Conservation (phyloP, 2,888 invertebrate species). For the Phyto melanocephala region DNA sequence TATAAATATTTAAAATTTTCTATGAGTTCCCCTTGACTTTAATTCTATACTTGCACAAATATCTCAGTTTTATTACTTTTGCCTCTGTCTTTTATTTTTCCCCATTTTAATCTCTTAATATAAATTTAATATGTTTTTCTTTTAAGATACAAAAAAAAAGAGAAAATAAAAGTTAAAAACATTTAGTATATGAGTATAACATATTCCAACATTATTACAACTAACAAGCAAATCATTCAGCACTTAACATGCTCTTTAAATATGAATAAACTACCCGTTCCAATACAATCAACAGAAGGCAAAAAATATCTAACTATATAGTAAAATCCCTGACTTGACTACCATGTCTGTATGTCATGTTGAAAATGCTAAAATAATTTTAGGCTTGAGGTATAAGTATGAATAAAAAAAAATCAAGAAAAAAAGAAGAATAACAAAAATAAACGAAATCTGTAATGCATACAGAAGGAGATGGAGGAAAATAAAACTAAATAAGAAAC, state of each 20-base stretch:
- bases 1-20: neutral
- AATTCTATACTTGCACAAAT: neutral
- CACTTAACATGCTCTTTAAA: slow-evolving; percentile 65
- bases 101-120: slow-evolving; percentile 42
- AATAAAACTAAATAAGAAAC: slow-evolving; percentile 31
- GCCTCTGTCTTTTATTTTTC: neutral
- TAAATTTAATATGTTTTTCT: slow-evolving; percentile 18
- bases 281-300: slow-evolving; percentile 24
- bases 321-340: slow-evolving; percentile 20
- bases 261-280: slow-evolving; percentile 61
- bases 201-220: slow-evolving; percentile 48
- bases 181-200: slow-evolving; percentile 17
- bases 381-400: slow-evolving; percentile 36
- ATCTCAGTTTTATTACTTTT: neutral
- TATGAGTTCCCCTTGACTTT: neutral
- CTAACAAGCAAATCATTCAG: slow-evolving; percentile 64
- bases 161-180: neutral
- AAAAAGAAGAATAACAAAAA: slow-evolving; percentile 9
- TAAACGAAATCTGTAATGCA: slow-evolving; percentile 19
- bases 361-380: slow-evolving; percentile 46
- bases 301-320: neutral
- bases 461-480: slow-evolving; percentile 8
- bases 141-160: neutral
- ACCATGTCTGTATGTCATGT: neutral
- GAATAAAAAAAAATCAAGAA: slow-evolving; percentile 6